These are phyloP conservation scores for Drosophila atripex DNA, from an alignment of 2,888 invertebrate species.

Conservation along the genomic window DNA sequence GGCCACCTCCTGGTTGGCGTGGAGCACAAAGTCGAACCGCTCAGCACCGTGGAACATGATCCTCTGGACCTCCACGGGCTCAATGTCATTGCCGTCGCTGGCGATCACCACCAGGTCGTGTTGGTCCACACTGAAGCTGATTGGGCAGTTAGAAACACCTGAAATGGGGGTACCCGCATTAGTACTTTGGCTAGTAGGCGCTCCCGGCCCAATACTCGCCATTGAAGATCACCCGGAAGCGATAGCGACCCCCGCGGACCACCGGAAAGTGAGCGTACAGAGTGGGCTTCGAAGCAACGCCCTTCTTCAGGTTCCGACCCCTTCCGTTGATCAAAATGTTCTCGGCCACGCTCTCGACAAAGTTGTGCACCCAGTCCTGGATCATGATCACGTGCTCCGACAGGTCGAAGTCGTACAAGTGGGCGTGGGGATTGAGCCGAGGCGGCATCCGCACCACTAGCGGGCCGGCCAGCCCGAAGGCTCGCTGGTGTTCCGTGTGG, in stretches of 20 bases:
- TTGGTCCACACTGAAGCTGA: conserved; percentile 76
- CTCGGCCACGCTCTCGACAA: conserved; percentile 68
- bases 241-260: conserved; percentile 78
- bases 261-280: conserved; percentile 74
- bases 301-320: conserved; percentile 69
- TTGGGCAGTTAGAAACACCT: conserved; percentile 79
- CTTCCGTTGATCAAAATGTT: conserved; percentile 79
- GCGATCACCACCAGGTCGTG: conserved; percentile 77
- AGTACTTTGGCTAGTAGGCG: not conserved
- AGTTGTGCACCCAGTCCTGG: conserved; percentile 80
- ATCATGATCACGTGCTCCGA: conserved; percentile 78
- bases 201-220: conserved; percentile 48
- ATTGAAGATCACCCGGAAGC: conserved; percentile 80
- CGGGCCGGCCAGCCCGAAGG: conserved; percentile 77
- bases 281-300: conserved; percentile 52
- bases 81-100: conserved; percentile 80
- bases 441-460: conserved; percentile 71
- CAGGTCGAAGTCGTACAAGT: conserved; percentile 77
- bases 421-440: conserved; percentile 67
- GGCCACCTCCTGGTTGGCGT: conserved; percentile 72
- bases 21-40: conserved; percentile 80
- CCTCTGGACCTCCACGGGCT: conserved; percentile 77
- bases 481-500: conserved; percentile 79
- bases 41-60: conserved; percentile 78
- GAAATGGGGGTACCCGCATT: not conserved